Percentiles rank a stretch among this genome's conserved stretches.
phyloP scores from a whole-genome alignment of 2,888 invertebrate genomes.

The Tipula lateralis region DNA sequence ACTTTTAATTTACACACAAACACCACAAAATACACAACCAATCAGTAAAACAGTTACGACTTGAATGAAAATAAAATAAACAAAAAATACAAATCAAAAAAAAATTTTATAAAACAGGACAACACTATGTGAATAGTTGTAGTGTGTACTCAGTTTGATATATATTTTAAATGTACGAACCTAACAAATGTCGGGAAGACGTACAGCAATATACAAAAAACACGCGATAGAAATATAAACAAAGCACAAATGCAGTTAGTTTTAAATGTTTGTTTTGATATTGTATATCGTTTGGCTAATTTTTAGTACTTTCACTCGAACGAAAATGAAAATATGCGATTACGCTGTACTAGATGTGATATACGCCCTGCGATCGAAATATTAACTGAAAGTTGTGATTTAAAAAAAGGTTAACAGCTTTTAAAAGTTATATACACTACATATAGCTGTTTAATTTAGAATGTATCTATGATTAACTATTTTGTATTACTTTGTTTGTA shows the following conservation, averaged over 20 bases:
- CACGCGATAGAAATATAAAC: neutral
- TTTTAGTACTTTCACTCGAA: constrained; percentile 11
- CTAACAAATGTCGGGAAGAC: neutral
- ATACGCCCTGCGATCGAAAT: neutral
- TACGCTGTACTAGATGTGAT: neutral
- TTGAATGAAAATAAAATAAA: neutral
- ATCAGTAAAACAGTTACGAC: neutral
- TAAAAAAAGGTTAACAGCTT: neutral
- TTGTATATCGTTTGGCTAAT: neutral
- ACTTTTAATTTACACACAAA: neutral
- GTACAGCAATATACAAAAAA: neutral
- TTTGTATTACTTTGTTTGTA: neutral
- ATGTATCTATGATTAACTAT: neutral
- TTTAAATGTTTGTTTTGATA: neutral
- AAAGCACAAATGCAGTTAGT: neutral
- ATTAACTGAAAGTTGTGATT: neutral
- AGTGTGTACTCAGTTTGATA: neutral
- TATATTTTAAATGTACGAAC: neutral
- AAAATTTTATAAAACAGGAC: neutral
- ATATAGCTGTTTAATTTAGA: neutral
- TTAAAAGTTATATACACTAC: neutral
- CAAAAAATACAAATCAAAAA: neutral
- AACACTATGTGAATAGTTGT: neutral
- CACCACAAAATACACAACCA: neutral
- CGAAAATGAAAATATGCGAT: neutral